Evolutionary conservation across 2,797 vertebrate species (phyloP).

Genomic region (Eospalax fontanierii): DNA sequence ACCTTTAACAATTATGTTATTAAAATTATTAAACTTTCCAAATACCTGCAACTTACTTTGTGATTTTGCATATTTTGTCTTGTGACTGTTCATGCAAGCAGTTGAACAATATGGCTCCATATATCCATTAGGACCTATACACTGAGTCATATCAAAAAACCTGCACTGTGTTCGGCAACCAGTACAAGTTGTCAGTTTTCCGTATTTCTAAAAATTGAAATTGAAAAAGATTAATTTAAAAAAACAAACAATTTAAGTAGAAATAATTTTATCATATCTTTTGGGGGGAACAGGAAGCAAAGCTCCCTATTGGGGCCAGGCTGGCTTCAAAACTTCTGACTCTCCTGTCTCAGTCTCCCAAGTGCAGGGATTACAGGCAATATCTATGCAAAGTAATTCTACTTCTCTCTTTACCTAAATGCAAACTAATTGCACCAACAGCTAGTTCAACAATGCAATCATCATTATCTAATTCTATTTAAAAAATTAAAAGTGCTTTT

Average conservation of each 20-base stretch:
- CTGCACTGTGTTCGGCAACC: conserved; percentile 97
- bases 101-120: conserved; percentile 98
- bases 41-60: conserved; percentile 91
- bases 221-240: conserved; percentile 86
- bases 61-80: conserved; percentile 94
- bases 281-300: not conserved
- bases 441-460: conserved; percentile 26
- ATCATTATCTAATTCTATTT: not conserved
- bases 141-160: conserved; percentile 97
- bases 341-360: not conserved
- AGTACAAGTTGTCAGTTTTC: conserved; percentile 96
- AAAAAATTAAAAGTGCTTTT: not conserved
- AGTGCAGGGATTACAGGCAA: not conserved
- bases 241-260: conserved; percentile 32
- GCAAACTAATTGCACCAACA: not conserved
- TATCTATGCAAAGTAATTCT: conserved; percentile 39
- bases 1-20: conserved; percentile 5
- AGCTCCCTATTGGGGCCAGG: not conserved
- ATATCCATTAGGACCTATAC: conserved; percentile 94
- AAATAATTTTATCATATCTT: not conserved
- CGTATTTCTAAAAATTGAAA: conserved; percentile 94
- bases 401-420: conserved; percentile 26
- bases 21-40: conserved; percentile 57
- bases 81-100: conserved; percentile 96
- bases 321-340: not conserved